Conservation (phyloP, 2,113 vertebrate genomes). For the Campylomormyrus tamandua region DNA sequence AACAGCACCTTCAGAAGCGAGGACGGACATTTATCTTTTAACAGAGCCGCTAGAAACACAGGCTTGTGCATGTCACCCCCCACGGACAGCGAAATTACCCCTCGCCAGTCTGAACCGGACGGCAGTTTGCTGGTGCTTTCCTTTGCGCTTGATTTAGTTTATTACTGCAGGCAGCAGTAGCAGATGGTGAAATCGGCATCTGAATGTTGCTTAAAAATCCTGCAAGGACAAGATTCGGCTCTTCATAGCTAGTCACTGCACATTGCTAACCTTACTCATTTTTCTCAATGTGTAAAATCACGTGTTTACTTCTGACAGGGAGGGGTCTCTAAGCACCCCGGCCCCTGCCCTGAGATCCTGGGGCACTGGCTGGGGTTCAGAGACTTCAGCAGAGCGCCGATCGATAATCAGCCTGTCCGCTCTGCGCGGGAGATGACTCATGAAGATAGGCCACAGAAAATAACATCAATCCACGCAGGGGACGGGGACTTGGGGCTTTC, state of each 20-base stretch:
- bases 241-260: background rate
- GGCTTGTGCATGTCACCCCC: background rate
- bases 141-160: slow-evolving; percentile 36
- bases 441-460: slow-evolving; percentile 13
- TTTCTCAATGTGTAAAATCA: background rate
- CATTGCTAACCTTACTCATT: slow-evolving; percentile 30
- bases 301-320: background rate
- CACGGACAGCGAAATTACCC: slow-evolving; percentile 19
- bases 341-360: background rate
- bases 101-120: slow-evolving; percentile 27
- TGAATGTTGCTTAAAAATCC: slow-evolving; percentile 25
- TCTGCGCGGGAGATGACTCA: background rate
- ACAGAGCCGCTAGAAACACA: slow-evolving; percentile 28
- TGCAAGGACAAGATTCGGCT: background rate
- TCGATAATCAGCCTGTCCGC: slow-evolving; percentile 14
- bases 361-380: background rate
- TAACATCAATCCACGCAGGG: slow-evolving; percentile 13
- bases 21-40: slow-evolving; percentile 23
- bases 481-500: slow-evolving; percentile 12
- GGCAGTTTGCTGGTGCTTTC: background rate
- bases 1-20: slow-evolving; percentile 25
- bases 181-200: slow-evolving; percentile 42
- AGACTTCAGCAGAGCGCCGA: background rate
- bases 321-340: background rate
- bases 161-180: slow-evolving; percentile 24